Conservation (phyloP, 2,888 invertebrate genomes). For the Cylloceria caligata region DNA sequence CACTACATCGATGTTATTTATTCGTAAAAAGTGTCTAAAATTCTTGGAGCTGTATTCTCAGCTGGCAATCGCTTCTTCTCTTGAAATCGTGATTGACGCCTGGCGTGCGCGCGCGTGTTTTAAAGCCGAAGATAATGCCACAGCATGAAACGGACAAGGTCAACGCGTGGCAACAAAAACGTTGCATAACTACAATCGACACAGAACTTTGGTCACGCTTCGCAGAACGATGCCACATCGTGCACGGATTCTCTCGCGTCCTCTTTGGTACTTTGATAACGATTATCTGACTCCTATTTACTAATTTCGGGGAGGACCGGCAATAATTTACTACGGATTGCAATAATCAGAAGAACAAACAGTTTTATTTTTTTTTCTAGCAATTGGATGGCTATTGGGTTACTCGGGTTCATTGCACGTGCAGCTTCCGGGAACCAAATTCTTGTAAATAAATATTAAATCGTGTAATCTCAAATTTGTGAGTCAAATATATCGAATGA, state of each 20-base stretch:
- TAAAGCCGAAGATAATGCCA: constrained; percentile 53
- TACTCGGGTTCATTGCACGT: too few species aligned
- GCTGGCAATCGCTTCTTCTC: constrained; percentile 47
- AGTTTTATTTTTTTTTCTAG: background rate
- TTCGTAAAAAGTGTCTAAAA: background rate
- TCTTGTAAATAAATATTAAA: too few species aligned
- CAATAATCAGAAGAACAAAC: background rate
- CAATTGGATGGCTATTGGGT: too few species aligned
- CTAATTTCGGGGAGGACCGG: background rate
- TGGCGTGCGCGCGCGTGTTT: constrained; percentile 25
- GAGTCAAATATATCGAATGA: too few species aligned
- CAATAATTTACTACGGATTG: background rate
- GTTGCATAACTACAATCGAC: constrained; percentile 80
- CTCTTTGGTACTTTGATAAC: background rate
- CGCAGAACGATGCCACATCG: background rate
- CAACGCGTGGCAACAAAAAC: constrained; percentile 79
- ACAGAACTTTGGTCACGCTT: constrained; percentile 46
- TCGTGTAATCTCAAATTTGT: too few species aligned
- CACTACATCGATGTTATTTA: background rate
- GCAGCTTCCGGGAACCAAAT: too few species aligned
- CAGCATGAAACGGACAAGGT: constrained; percentile 78
- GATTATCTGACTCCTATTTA: background rate
- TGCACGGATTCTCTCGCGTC: background rate
- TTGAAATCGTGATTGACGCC: constrained; percentile 81
- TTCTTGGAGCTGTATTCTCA: background rate